Percentiles rank a stretch among this genome's conserved stretches.
Conservation (phyloP, 92 coral and sea anemone species). For the Porites evermanni region DNA sequence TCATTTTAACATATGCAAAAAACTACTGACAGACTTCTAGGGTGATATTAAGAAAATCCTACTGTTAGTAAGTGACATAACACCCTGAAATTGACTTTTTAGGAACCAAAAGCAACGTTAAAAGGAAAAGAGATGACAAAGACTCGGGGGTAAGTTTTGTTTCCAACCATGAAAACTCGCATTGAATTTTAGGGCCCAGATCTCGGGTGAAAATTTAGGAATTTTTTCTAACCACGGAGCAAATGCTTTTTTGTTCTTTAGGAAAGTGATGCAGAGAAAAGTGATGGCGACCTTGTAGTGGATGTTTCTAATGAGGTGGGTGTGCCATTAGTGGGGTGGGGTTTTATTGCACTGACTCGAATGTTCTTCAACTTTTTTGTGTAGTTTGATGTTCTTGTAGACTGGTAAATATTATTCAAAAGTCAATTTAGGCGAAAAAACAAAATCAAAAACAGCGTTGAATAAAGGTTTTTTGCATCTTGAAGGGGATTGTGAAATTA, state of each 20-base stretch:
- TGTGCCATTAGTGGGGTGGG: neutral
- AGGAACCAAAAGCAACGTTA: slow-evolving; percentile 81
- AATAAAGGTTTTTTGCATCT: too few species aligned
- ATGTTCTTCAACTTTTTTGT: too few species aligned
- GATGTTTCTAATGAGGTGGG: slow-evolving; percentile 91
- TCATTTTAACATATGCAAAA: too few species aligned
- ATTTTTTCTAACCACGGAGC: neutral
- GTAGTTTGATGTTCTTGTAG: too few species aligned
- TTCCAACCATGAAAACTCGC: neutral
- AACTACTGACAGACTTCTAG: too few species aligned
- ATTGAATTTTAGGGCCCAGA: neutral
- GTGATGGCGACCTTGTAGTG: slow-evolving; percentile 97
- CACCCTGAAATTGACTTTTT: neutral
- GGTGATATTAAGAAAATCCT: too few species aligned
- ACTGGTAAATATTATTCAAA: too few species aligned
- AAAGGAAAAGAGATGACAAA: slow-evolving; percentile 88
- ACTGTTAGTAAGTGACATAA: neutral
- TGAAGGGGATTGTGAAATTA: too few species aligned
- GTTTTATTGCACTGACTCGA: too few species aligned
- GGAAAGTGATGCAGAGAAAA: slow-evolving; percentile 99
- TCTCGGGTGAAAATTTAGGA: neutral
- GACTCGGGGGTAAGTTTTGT: slow-evolving; percentile 82
- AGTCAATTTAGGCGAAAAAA: too few species aligned
- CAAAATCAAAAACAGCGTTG: too few species aligned
- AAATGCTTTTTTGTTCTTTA: slow-evolving; percentile 17